Evolutionary conservation across 2,888 invertebrate genomes (phyloP), one percentile per base, ranked within the genome.

Genomic region (Adelphocoris suturalis): DNA sequence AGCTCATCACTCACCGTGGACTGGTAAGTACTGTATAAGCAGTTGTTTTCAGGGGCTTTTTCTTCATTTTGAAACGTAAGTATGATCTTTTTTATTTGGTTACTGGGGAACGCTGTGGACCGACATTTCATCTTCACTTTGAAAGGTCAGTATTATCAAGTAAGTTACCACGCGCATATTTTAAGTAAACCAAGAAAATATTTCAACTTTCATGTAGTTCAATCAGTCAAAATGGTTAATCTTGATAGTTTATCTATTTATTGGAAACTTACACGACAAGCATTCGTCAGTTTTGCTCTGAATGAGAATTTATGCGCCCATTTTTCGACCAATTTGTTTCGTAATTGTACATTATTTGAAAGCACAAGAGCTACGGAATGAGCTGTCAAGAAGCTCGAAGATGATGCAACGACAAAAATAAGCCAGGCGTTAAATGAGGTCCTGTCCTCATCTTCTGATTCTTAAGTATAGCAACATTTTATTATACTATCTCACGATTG

Each of bases 401-500:
- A 61, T 27, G 47, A 61, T 28, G 52, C 57, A 12, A 55, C 82
- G 19, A 46, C 61, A 61, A 61, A 61, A 85, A 61, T 23, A 75
- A 12, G 13, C 76, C 47, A 88, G 88, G 52, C 78, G 78, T 52
- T 78, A 37, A 27, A 88, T 88, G 88, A 78, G 88, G 88, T 88
- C 88, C 55, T 55, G 88, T 46, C 88, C 88, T 88, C 88, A 88
- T 88, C 88, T 78, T 23, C 88, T 78, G 88, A 88, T 37, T 82
- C 82, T 61, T 55, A 88, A 88, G 88, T 88, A 88, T 88, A 88
- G 88, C 80, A 48, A 86, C 76, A 16, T 86, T 80, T 88, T 55
- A 28, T 88, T 19, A 12, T 52, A 52, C 52, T 52, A 78, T 16
- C 16, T 46, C 19, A 23, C 4, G 11, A 23, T 68, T 68, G 68